Evolutionary conservation across 2,113 vertebrate genomes (phyloP).

Genomic region (Panthera uncia): DNA sequence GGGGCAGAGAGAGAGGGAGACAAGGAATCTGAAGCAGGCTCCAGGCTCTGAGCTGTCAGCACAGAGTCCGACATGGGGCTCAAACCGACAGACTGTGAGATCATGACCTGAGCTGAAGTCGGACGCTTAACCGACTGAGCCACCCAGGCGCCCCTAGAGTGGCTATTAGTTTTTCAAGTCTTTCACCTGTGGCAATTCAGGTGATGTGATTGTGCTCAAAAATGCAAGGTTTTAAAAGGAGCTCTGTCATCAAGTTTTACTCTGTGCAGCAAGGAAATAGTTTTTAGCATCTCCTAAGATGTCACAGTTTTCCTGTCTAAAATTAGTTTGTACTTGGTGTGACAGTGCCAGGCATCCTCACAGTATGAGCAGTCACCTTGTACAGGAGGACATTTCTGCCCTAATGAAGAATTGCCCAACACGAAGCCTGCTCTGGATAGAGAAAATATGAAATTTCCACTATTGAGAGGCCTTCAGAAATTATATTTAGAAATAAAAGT

Average conservation of each 20-base stretch:
- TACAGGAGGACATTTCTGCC: not conserved
- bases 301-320: not conserved
- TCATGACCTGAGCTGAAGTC: too few relatives aligned
- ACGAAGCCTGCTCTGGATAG: not conserved
- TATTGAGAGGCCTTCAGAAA: not conserved
- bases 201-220: not conserved
- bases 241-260: not conserved
- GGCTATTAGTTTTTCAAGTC: not conserved
- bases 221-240: not conserved
- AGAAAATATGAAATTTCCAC: not conserved
- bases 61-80: too few relatives aligned
- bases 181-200: not conserved
- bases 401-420: not conserved
- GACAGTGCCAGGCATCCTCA: not conserved
- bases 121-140: too few relatives aligned
- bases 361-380: too few relatives aligned
- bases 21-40: too few relatives aligned
- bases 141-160: not conserved
- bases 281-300: not conserved
- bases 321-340: not conserved
- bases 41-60: too few relatives aligned
- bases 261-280: not conserved
- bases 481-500: not conserved
- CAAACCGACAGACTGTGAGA: too few relatives aligned
- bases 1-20: too few relatives aligned